Evolutionary conservation across 2,797 vertebrate species (phyloP), one percentile per base, ranked within the genome.

Genomic region (Ceryle rudis): DNA sequence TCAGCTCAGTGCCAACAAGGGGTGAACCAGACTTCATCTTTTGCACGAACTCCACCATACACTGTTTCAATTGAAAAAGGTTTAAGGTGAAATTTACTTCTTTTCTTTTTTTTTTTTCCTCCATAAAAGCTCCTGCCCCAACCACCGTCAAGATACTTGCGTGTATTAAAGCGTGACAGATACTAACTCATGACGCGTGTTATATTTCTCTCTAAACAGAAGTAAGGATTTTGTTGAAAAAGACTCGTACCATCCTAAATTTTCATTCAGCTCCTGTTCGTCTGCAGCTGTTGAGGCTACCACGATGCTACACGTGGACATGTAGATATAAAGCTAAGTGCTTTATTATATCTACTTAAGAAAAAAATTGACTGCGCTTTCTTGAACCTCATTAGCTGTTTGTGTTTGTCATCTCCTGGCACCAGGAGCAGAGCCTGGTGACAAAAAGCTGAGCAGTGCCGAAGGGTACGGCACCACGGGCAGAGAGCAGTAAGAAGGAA

Each of bases 11-110:
- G 52, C 46, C 81, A 82, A 17, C 60, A 82, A 78, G 26, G 26
- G 23, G 18, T 71, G 60, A 89, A 92, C 65, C 47, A 67, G 67
- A 82, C 47, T 67, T 87, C 67, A 94, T 83, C 86, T 93, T 87
- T 39, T 5, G 2, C 64, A 81, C 37, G 61, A 94, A 52, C 33
- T 47, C 74, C 33, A 47, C 64, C 64, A 81, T 83, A 79, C 19
- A 29, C n/a, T 41, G 78, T 87, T 96, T 86, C 86, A 90, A 81
- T 58, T 60, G 78, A 85, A 91, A 96, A 85, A 82, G 86, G 75
- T 69, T 92, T 93, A 96, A 78, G 67, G 72, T 74, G 61, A 95
- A 75, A 92, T 83, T 81, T 87, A n/a, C 19, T 47, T 92, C 82
- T 62, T 62, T 46, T 39, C 10, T 37, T 37, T 39, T 37, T 37